A percentile compares a stretch with the other conserved stretches of the same genome.
Conservation (phyloP, 2,888 invertebrate genomes). For the Lycophotia porphyrea region DNA sequence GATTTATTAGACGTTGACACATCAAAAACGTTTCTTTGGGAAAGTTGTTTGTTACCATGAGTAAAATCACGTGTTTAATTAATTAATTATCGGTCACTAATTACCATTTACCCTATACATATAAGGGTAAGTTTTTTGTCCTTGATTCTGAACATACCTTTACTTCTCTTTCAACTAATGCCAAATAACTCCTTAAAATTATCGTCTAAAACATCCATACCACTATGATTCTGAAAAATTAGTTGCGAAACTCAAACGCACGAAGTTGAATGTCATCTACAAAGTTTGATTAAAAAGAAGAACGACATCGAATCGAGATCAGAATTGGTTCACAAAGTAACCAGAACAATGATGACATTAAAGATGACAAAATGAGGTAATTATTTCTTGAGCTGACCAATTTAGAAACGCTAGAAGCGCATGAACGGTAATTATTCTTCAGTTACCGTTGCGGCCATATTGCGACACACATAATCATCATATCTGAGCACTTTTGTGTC, state of each 20-base stretch:
- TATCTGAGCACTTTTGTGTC: slow-evolving; percentile 10
- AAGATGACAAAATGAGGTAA: not conserved
- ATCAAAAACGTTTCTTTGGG: too few relatives aligned
- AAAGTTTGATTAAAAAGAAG: slow-evolving; percentile 11
- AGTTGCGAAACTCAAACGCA: not conserved
- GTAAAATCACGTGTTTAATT: too few relatives aligned
- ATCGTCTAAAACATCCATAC: not conserved
- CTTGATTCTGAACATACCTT: not conserved
- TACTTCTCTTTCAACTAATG: not conserved
- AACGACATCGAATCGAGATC: not conserved
- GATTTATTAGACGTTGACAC: too few relatives aligned
- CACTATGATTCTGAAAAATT: not conserved
- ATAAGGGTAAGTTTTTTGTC: not conserved
- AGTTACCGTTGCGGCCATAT: slow-evolving; percentile 4
- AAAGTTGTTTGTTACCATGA: too few relatives aligned
- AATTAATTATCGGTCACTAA: too few relatives aligned
- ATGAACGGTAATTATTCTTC: slow-evolving; percentile 13
- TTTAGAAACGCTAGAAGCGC: slow-evolving; percentile 7
- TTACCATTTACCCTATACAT: too few relatives aligned
- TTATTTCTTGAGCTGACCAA: slow-evolving; percentile 10
- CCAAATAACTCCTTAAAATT: not conserved
- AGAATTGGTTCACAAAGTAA: not conserved
- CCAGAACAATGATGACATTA: not conserved
- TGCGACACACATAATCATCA: slow-evolving; percentile 22
- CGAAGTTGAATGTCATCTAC: not conserved